These are phyloP conservation scores for Phrixothrix hirtus DNA, from an alignment of 2,888 invertebrate genomes.

Conservation along the genomic window DNA sequence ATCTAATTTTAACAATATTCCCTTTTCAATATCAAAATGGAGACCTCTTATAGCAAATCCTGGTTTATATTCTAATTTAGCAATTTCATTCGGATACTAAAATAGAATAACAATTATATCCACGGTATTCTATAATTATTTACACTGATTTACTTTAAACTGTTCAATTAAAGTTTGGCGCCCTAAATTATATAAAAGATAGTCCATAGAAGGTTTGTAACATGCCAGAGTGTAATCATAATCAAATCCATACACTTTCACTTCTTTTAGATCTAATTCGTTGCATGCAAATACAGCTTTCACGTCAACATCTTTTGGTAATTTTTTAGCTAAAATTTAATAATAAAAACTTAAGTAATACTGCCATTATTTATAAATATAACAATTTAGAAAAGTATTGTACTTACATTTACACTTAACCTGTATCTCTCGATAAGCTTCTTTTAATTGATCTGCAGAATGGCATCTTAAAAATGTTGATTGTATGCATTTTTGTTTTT, in stretches of 20 bases:
- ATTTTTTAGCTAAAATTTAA: conserved; percentile 74
- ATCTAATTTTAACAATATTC: conserved; percentile 90
- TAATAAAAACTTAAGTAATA: conserved; percentile 1
- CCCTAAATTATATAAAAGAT: conserved; percentile 88
- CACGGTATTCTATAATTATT: too few species aligned
- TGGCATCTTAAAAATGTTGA: conserved; percentile 34
- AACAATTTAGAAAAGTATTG: too few species aligned
- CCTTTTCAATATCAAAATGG: conserved; percentile 97
- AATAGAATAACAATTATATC: conserved; percentile 46
- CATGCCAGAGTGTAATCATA: conserved; percentile 98
- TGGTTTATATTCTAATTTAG: conserved; percentile 82
- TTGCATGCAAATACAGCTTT: conserved; percentile 95
- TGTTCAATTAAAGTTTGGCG: conserved; percentile 83
- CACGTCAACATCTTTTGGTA: conserved; percentile 84
- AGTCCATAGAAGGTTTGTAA: conserved; percentile 88
- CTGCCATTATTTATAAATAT: not conserved
- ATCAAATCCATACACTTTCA: conserved; percentile 96
- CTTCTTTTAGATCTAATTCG: conserved; percentile 87
- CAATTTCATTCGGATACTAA: conserved; percentile 87
- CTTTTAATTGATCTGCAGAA: conserved; percentile 50
- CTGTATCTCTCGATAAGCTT: conserved; percentile 69
- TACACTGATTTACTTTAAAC: conserved; percentile 81
- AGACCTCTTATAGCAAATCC: conserved; percentile 94
- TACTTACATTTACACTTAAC: conserved; percentile 74
- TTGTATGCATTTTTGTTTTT: conserved; percentile 24